Evolutionary conservation across 2,113 vertebrate species (phyloP), one percentile per base, ranked within the genome.

Genomic region (Trogon surrucura): DNA sequence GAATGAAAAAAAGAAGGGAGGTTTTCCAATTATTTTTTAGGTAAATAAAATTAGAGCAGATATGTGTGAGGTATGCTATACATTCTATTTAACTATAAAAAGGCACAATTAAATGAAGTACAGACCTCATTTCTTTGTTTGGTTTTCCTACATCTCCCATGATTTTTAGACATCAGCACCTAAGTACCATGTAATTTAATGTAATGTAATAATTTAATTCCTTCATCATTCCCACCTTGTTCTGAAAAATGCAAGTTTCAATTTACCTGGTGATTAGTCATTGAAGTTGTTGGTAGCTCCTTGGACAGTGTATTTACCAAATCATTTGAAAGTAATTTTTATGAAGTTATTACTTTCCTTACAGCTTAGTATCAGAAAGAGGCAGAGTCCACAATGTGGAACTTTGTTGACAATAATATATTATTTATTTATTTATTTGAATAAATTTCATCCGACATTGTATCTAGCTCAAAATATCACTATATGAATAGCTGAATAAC

Each of bases 1-100:
- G 2, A 16, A 64, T 1, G 11, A 19, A 26, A 4, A 4, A 20
- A 4, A 32, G 41, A 18, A 10, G 4, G 9, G 11, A 7, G 41
- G 41, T 41, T 41, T 41, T 41, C 41, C 5, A 16, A 16, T 29
- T 66, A 38, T 30, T 67, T 88, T 88, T 80, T n/a, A 27, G 5
- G 2, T 72, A 64, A 80, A 48, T 50, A n/a, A 22, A 83, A 75
- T 65, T 30, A 73, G 4, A 77, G 4, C 10, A 57, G 4, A 9
- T 64, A 69, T 81, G 17, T 38, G 45, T 51, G 18, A 51, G 29
- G 6, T 3, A 26, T 51, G 3, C 34, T 60, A 57, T 26, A 69
- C 4, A 15, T 10, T 7, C 2, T 70, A 21, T 16, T 18, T 36
- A 83, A 9, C 10, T 41, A 15, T 26, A 23, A 45, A 71, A 82